Evolutionary conservation across 2,888 invertebrate genomes (phyloP).

Genomic region (Microctonus hyperodae): DNA sequence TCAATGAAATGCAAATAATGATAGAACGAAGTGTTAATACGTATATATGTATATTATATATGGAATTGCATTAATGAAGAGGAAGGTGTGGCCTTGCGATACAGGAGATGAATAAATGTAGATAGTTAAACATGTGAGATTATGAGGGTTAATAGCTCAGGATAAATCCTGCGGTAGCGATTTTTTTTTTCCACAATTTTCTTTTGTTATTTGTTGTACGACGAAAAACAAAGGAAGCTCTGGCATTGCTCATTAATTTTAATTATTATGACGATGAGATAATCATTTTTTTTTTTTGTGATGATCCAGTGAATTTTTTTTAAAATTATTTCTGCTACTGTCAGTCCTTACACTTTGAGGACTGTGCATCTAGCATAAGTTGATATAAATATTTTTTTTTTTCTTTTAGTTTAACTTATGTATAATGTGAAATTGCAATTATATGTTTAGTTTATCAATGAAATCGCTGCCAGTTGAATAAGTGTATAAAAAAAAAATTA

Average conservation of each 20-base stretch:
- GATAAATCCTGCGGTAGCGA: not conserved
- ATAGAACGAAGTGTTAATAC: not conserved
- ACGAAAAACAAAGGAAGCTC: not conserved
- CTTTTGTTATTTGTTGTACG: not conserved
- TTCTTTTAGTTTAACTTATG: not conserved
- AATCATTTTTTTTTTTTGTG: conserved; percentile 5
- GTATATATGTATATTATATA: not conserved
- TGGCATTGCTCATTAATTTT: conserved; percentile 11
- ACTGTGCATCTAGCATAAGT: conserved; percentile 52
- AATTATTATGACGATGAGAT: not conserved
- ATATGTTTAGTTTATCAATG: conserved; percentile 8
- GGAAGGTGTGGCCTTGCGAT: not conserved
- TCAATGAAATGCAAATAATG: not conserved
- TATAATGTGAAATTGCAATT: not conserved
- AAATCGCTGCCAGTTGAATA: not conserved
- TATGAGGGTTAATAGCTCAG: not conserved
- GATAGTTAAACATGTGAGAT: not conserved
- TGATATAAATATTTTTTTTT: not conserved
- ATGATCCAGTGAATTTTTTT: not conserved
- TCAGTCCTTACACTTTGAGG: conserved; percentile 55
- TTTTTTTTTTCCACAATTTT: not conserved
- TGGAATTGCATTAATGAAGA: not conserved
- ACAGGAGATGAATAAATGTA: not conserved
- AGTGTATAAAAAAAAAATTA: conserved; percentile 14
- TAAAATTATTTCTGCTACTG: conserved; percentile 47